A percentile compares a stretch with the other conserved stretches of the same genome.
These are phyloP conservation scores for Dasysyrphus tricinctus DNA, from an alignment of 2,888 invertebrate genomes.

Conservation along the genomic window DNA sequence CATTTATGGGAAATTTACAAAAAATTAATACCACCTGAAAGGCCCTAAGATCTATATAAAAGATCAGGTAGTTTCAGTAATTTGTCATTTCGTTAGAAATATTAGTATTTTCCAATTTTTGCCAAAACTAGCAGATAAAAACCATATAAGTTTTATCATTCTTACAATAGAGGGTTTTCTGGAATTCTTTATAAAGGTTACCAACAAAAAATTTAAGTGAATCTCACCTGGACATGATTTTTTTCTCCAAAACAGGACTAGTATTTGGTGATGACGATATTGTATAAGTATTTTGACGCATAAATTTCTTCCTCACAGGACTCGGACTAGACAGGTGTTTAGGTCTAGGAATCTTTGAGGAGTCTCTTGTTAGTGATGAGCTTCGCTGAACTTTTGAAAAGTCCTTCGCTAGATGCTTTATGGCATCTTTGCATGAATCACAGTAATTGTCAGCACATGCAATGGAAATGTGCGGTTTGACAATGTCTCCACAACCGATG, in stretches of 20 bases:
- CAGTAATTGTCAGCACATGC: constrained; percentile 85
- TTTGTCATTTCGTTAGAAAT: no score
- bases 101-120: no score
- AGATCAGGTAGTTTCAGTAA: no score
- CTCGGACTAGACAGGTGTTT: constrained; percentile 82
- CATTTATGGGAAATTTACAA: no score
- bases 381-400: constrained; percentile 79
- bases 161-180: no score
- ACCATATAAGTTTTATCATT: no score
- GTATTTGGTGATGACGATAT: constrained; percentile 79
- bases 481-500: constrained; percentile 84
- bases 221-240: constrained; percentile 79
- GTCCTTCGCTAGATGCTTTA: constrained; percentile 85
- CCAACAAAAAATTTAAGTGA: not conserved
- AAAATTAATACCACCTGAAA: no score
- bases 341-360: constrained; percentile 82
- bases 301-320: constrained; percentile 80
- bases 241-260: constrained; percentile 79
- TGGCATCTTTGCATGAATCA: constrained; percentile 86
- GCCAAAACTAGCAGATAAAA: no score
- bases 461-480: constrained; percentile 84
- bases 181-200: no score
- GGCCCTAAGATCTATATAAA: no score
- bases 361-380: constrained; percentile 76
- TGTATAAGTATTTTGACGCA: constrained; percentile 83